Percentiles rank a stretch among this genome's conserved stretches.
These are phyloP conservation scores for Acromyrmex heyeri DNA, from an alignment of 1,140 invertebrate species.

Conservation along the genomic window DNA sequence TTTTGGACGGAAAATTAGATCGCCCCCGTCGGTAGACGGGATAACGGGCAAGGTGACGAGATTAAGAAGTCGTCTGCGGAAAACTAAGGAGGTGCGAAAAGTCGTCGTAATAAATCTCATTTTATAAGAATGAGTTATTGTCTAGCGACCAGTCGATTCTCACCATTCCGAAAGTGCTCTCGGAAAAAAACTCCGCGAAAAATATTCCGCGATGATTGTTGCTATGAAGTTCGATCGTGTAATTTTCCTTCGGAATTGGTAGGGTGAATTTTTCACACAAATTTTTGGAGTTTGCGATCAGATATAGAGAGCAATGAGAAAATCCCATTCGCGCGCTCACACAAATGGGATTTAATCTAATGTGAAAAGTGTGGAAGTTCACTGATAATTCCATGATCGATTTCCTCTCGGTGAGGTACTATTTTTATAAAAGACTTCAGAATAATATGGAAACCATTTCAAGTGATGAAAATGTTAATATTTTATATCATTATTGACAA, in stretches of 20 bases:
- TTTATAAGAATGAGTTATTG: conserved; percentile 58
- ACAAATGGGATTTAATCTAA: conserved; percentile 10
- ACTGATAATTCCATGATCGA: conserved; percentile 10
- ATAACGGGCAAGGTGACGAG: conserved; percentile 48
- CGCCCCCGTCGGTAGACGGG: background rate
- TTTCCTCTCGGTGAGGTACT: background rate
- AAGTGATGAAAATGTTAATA: conserved; percentile 23
- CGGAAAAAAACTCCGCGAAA: background rate
- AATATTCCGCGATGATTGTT: conserved; percentile 37
- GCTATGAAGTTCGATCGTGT: background rate
- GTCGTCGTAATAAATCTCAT: conserved; percentile 56
- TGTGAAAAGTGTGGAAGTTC: conserved; percentile 15
- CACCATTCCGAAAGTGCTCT: background rate
- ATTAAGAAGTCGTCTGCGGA: conserved; percentile 65
- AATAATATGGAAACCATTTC: conserved; percentile 7
- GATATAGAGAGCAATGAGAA: background rate
- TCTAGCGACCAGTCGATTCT: conserved; percentile 23
- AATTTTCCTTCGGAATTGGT: background rate
- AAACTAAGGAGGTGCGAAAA: conserved; percentile 59
- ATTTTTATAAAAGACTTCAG: background rate
- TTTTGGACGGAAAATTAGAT: conserved; percentile 68
- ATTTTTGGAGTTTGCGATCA: conserved; percentile 15
- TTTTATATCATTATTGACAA: background rate
- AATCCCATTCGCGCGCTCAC: background rate
- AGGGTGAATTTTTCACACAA: conserved; percentile 8